Conservation (phyloP, 2,797 vertebrate species). For the Lagorchestes hirsutus region DNA sequence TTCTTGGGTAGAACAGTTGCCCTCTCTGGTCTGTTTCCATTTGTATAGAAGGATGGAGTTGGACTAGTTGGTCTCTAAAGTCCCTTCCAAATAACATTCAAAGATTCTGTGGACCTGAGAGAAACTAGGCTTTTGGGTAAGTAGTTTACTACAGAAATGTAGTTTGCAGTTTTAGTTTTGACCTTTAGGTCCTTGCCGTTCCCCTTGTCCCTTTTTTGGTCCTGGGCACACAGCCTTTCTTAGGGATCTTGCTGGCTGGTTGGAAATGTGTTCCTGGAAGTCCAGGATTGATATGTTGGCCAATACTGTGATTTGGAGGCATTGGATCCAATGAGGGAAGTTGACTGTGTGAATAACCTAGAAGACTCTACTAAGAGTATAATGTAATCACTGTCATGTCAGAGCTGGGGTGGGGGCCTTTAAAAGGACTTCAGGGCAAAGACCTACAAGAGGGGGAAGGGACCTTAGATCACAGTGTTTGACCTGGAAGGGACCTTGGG, state of each 20-base stretch:
- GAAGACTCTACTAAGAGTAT: neutral
- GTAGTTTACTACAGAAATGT: neutral
- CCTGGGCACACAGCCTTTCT: neutral
- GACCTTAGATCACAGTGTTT: neutral
- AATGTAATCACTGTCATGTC: neutral
- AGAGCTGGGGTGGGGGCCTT: neutral
- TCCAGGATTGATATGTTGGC: neutral
- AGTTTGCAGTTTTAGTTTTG: neutral
- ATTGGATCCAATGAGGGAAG: neutral
- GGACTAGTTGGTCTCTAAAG: neutral
- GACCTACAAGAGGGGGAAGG: neutral
- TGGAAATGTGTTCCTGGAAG: neutral
- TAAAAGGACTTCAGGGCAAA: neutral
- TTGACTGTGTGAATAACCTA: neutral
- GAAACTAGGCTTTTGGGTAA: neutral
- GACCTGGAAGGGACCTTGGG: neutral
- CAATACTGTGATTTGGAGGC: neutral
- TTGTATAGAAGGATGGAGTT: neutral
- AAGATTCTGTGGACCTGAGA: neutral
- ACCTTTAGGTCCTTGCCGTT: neutral
- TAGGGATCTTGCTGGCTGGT: neutral
- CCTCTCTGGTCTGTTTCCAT: neutral
- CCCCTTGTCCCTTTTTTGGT: neutral
- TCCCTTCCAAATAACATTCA: neutral
- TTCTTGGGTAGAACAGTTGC: neutral